Conservation (phyloP, 92 coral and sea anemone genomes). For the Micromussa lordhowensis region DNA sequence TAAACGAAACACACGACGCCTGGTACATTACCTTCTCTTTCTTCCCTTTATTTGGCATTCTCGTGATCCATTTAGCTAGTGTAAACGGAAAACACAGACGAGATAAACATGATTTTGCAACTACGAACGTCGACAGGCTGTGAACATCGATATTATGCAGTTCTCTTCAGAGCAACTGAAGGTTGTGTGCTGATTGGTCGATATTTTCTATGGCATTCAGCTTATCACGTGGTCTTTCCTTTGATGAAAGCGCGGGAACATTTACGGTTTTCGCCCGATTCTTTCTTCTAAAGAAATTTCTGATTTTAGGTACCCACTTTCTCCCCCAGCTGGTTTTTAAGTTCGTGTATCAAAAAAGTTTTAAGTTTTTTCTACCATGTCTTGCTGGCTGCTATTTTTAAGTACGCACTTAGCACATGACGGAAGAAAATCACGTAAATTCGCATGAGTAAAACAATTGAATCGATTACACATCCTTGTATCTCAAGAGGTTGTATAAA, state of each 20-base stretch:
- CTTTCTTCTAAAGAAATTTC: background rate
- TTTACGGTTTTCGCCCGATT: too few species aligned
- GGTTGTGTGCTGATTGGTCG: constrained; percentile 74
- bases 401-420: background rate
- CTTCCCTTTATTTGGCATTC: constrained; percentile 96
- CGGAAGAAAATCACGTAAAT: background rate
- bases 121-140: constrained; percentile 23
- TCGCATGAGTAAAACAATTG: background rate
- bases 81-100: constrained; percentile 30
- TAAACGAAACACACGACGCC: background rate
- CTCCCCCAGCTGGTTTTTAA: too few species aligned
- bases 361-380: too few species aligned
- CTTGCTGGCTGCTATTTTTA: background rate
- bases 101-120: constrained; percentile 4
- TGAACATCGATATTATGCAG: constrained; percentile 28
- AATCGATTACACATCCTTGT: background rate
- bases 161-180: constrained; percentile 16
- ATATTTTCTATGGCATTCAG: constrained; percentile 27
- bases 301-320: background rate
- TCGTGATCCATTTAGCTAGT: constrained; percentile 49
- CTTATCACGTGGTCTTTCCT: constrained; percentile 55
- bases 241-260: constrained; percentile 51
- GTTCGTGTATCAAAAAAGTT: too few species aligned
- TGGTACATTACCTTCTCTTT: constrained; percentile 88
- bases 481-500: background rate